phyloP scores from a whole-genome alignment of 1,140 invertebrate species.

The Drosophila suzukii region DNA sequence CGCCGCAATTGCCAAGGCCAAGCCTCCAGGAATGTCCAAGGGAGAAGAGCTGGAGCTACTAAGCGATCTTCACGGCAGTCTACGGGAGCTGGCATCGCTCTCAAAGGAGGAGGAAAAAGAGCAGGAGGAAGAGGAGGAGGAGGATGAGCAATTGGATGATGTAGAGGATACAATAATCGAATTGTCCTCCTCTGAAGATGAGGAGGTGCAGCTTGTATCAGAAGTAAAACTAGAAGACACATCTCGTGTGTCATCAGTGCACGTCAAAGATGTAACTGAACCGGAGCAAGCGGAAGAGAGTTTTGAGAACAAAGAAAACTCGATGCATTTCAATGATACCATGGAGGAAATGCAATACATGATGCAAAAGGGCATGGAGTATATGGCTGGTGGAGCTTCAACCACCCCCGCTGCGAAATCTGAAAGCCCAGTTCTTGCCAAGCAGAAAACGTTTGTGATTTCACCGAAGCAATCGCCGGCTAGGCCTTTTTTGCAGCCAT shows the following conservation, averaged over 20 bases:
- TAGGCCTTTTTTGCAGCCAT: slow-evolving; percentile 14
- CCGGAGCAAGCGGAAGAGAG: slow-evolving; percentile 19
- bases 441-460: slow-evolving; percentile 62
- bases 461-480: slow-evolving; percentile 29
- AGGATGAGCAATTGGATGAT: slow-evolving; percentile 9
- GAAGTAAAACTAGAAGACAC: slow-evolving; percentile 17
- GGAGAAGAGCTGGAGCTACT: slow-evolving; percentile 53
- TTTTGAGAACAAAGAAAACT: slow-evolving; percentile 59
- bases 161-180: slow-evolving; percentile 58
- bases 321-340: slow-evolving; percentile 84
- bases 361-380: slow-evolving; percentile 79
- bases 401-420: not conserved
- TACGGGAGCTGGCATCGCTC: slow-evolving; percentile 38
- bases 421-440: slow-evolving; percentile 18
- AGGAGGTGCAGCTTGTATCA: slow-evolving; percentile 24
- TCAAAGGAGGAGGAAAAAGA: slow-evolving; percentile 4
- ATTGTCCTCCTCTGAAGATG: slow-evolving; percentile 54
- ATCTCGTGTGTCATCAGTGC: not conserved
- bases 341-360: slow-evolving; percentile 84
- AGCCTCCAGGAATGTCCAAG: slow-evolving; percentile 48
- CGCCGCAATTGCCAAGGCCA: slow-evolving; percentile 62
- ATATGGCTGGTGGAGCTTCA: slow-evolving; percentile 40
- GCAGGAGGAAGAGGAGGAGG: slow-evolving; percentile 3
- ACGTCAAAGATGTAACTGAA: not conserved
- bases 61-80: slow-evolving; percentile 48